These are phyloP conservation scores for Cinclus mexicanus DNA, from an alignment of 2,113 vertebrate genomes.

Conservation along the genomic window DNA sequence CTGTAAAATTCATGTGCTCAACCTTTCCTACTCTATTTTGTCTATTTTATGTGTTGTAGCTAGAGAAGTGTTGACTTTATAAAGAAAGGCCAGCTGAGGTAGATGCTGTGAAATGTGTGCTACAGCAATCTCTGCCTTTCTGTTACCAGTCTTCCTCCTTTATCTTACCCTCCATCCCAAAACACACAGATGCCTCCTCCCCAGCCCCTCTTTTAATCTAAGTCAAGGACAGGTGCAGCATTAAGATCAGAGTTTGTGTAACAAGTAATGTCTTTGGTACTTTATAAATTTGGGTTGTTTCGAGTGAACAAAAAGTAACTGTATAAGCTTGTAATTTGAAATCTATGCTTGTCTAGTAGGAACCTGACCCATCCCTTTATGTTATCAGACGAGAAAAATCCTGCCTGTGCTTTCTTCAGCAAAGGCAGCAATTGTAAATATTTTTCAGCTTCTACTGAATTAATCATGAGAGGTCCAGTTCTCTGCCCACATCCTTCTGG, in stretches of 20 bases:
- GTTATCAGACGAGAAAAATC: neutral
- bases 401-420: neutral
- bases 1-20: neutral
- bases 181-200: neutral
- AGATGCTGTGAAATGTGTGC: neutral
- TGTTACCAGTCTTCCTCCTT: neutral
- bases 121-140: neutral
- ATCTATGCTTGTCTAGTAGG: neutral
- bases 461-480: neutral
- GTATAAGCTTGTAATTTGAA: neutral
- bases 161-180: neutral
- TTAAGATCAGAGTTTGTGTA: neutral
- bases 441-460: neutral
- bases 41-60: neutral
- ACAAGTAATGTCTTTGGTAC: neutral
- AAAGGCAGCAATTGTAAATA: neutral
- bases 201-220: neutral
- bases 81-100: neutral
- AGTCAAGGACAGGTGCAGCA: neutral
- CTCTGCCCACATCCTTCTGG: neutral
- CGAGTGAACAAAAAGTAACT: neutral
- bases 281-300: neutral
- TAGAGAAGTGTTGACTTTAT: neutral
- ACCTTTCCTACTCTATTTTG: neutral
- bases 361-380: neutral